phyloP scores from a whole-genome alignment of 2,113 vertebrate species.

The Menura novaehollandiae region DNA sequence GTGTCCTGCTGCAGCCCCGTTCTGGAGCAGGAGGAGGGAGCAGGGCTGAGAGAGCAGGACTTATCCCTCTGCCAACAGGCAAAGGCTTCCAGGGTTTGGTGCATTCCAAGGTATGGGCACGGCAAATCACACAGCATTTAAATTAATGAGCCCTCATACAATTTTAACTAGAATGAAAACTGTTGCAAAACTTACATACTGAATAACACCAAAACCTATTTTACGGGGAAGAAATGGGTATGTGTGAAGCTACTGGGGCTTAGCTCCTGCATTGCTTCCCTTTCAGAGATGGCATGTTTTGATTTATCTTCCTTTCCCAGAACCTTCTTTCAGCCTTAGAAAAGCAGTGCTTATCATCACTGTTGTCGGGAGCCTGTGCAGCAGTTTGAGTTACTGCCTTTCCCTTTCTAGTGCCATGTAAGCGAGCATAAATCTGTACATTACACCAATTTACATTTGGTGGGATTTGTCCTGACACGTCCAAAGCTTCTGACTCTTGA shows the following conservation, averaged over 20 bases:
- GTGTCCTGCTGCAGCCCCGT: fast-evolving
- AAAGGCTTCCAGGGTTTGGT: background rate
- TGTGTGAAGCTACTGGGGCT: background rate
- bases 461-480: background rate
- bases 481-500: slow-evolving; percentile 5
- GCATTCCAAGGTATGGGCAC: background rate
- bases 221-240: background rate
- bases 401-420: background rate
- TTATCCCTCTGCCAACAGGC: background rate
- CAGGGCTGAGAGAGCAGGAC: background rate
- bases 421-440: background rate
- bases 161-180: background rate
- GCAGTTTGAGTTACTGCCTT: slow-evolving; percentile 20
- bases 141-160: background rate
- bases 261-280: background rate
- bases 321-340: background rate
- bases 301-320: background rate
- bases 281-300: background rate
- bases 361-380: background rate
- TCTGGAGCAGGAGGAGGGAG: background rate
- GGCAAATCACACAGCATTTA: background rate
- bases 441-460: background rate
- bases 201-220: background rate
- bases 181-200: background rate
- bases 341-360: background rate